phyloP scores from a whole-genome alignment of 1,140 invertebrate species.

The Elysia chlorotica region DNA sequence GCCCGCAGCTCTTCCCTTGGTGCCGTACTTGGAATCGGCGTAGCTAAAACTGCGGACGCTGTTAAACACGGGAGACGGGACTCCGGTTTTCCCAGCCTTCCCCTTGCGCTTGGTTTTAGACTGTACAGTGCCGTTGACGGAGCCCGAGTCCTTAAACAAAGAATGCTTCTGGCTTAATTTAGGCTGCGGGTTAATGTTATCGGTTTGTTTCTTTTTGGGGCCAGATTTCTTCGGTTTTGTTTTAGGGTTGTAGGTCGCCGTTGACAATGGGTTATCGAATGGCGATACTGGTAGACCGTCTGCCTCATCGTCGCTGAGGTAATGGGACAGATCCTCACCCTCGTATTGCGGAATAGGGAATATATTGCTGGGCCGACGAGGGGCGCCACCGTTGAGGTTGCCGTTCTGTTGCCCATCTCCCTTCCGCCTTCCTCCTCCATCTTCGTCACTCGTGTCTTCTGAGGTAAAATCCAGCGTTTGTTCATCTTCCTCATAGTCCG shows the following conservation, averaged over 20 bases:
- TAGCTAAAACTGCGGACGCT: slow-evolving; percentile 28
- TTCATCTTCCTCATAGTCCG: slow-evolving; percentile 34
- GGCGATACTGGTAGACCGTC: no score
- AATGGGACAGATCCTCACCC: slow-evolving; percentile 28
- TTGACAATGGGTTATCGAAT: no score
- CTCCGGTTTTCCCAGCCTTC: no score
- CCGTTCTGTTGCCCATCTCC: neutral
- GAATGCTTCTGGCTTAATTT: slow-evolving; percentile 14
- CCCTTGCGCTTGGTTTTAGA: no score
- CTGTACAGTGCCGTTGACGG: neutral
- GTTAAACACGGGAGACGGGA: no score
- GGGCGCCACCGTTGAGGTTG: no score
- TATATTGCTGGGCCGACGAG: no score
- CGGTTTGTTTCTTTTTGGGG: no score
- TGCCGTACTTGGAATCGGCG: slow-evolving; percentile 32
- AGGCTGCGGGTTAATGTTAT: no score
- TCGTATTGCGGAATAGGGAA: slow-evolving; percentile 17
- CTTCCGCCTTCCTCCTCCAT: neutral
- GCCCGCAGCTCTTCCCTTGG: neutral
- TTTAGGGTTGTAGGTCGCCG: no score
- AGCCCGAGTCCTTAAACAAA: neutral
- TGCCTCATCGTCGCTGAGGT: slow-evolving; percentile 19
- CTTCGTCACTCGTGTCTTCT: slow-evolving; percentile 13
- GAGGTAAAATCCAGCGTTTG: slow-evolving; percentile 22
- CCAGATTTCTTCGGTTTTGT: no score